phyloP scores from a whole-genome alignment of 1,140 invertebrate genomes.

The Anagrus nilaparvatae region DNA sequence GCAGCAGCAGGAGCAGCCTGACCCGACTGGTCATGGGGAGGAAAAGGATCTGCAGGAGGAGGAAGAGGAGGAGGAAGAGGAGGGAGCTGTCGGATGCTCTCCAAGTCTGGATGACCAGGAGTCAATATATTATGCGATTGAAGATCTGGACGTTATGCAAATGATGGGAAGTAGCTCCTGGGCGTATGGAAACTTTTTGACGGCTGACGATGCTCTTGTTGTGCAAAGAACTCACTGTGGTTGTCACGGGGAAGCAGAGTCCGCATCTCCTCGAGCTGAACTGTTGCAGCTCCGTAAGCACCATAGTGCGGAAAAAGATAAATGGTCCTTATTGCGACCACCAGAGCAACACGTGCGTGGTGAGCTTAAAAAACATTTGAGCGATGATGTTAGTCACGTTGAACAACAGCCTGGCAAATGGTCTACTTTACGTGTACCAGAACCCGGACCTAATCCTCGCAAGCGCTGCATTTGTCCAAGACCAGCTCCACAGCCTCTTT shows the following conservation, averaged over 20 bases:
- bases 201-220: constrained; percentile 35
- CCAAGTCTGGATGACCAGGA: too few species aligned
- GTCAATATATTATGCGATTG: too few species aligned
- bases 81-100: too few species aligned
- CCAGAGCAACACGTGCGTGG: constrained; percentile 22
- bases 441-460: constrained; percentile 34
- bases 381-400: constrained; percentile 36
- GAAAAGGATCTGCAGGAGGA: constrained; percentile 23
- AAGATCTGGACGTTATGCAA: too few species aligned
- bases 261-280: constrained; percentile 28
- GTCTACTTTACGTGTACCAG: constrained; percentile 33
- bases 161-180: too few species aligned
- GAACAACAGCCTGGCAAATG: constrained; percentile 24
- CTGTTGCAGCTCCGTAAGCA: constrained; percentile 35
- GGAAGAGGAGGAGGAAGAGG: too few species aligned
- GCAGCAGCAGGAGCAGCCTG: constrained; percentile 29
- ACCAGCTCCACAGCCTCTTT: constrained; percentile 18
- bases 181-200: constrained; percentile 25
- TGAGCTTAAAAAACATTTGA: constrained; percentile 36
- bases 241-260: constrained; percentile 23
- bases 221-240: constrained; percentile 30
- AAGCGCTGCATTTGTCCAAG: constrained; percentile 37
- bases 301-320: constrained; percentile 38
- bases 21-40: constrained; percentile 24
- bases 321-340: constrained; percentile 30